Percentiles rank a stretch among this genome's conserved stretches.
These are phyloP conservation scores for Gandaritis pyraliata DNA, from an alignment of 2,888 invertebrate genomes.

Conservation along the genomic window DNA sequence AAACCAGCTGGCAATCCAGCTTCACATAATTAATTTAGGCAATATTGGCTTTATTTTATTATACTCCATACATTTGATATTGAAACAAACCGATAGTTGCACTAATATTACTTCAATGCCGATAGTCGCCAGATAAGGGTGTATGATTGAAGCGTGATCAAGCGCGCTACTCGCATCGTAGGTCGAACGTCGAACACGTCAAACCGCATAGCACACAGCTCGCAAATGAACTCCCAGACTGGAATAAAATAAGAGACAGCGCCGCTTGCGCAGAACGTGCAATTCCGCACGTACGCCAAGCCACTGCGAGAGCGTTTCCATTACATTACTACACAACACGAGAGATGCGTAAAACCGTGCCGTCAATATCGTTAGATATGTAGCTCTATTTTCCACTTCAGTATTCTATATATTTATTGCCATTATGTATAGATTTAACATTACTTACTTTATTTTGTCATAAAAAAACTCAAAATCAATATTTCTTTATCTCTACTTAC, in stretches of 20 bases:
- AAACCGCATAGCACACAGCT: slow-evolving; percentile 47
- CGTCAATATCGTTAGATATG: neutral
- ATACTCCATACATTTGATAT: neutral
- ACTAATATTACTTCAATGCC: too few species aligned
- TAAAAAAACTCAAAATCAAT: too few species aligned
- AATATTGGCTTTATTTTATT: too few species aligned
- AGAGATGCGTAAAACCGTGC: neutral
- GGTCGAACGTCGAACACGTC: slow-evolving; percentile 32
- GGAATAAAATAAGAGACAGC: slow-evolving; percentile 60
- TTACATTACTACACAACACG: slow-evolving; percentile 21
- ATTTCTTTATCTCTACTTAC: too few species aligned
- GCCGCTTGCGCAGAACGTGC: slow-evolving; percentile 64
- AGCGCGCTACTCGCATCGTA: too few species aligned
- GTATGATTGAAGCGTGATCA: slow-evolving; percentile 23
- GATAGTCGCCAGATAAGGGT: neutral
- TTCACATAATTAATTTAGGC: too few species aligned
- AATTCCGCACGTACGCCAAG: slow-evolving; percentile 78
- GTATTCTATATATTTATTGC: too few species aligned
- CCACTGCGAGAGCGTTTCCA: slow-evolving; percentile 58
- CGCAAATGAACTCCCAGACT: slow-evolving; percentile 54
- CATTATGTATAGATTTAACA: too few species aligned
- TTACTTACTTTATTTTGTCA: too few species aligned
- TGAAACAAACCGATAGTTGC: slow-evolving; percentile 3
- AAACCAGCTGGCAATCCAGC: too few species aligned
- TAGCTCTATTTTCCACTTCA: too few species aligned